Base-by-base conservation (phyloP, 64 coral and sea anemone species). In the Platygyra sinensis region DNA sequence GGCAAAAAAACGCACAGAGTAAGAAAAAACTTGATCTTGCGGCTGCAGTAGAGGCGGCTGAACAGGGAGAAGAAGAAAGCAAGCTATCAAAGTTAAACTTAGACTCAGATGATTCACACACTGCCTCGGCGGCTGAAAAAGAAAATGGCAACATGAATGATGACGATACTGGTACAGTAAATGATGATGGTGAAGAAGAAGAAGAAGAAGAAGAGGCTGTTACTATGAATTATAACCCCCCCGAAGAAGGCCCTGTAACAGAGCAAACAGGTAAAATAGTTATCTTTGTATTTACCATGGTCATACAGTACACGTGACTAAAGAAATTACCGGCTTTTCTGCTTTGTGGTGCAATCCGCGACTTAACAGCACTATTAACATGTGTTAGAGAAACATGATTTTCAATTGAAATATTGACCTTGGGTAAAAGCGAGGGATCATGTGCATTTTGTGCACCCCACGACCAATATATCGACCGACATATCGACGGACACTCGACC, bases 11-110 rank as follows among this genome's bases (percentile, higher is more conserved):
- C 52, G 54, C 83, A 10, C 67, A 87, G 57, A 90, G 89, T 4
- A 98, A 94, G 74, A 98, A 98, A 88, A 94, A 94, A 76, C 31
- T 90, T 39, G 92, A 90, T 57, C 67, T 98, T 28, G 96, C 92
- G 8, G 96, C 96, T 6, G 96, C 96, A 52, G 96, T 98, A 2
- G 86, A 98, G 29, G 96, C 89, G 81, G 96, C 96, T 0, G 96
- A 98, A 76, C 83, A 92, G 52, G 92, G 89, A 91, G 42, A 61
- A 16, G 79, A 94, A 69, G 75, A 87, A 54, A 52, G 83, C 36
- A 75, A 84, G 17, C 20, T 89, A 52, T 86, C 94, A 89, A 92
- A 80, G 46, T 62, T 89, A 31, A 73, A 77, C 32, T 72, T 94
- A 25, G 80, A 97, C 20, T 75, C 76, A 32, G 77, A 92, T 8